Evolutionary conservation across 1,140 invertebrate species (phyloP), one percentile per base, ranked within the genome.

Genomic region (Zaprionus davidi): DNA sequence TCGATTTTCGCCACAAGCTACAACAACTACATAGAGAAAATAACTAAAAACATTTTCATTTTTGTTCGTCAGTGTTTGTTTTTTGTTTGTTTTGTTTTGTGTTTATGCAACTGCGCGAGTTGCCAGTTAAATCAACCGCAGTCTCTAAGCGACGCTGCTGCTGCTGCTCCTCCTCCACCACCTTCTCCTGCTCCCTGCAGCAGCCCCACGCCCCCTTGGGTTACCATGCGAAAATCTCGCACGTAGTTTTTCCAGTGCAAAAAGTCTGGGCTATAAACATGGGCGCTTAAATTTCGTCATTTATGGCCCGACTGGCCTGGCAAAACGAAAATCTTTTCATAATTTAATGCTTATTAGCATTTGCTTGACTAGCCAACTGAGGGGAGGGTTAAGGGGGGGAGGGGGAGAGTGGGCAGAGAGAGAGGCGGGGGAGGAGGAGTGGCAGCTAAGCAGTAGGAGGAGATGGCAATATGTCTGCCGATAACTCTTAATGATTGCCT

Each of bases 311-410:
- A 68, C 83, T 87, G 80, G 81, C 76, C 82, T 66, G 78, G 78
- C 66, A 71, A 86, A 82, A 82, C 75, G 44, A 86, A 88, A 87
- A 88, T 82, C 71, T 83, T 88, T 87, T 87, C 81, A 87, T 87
- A 88, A 87, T 88, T 87, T 87, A 88, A 87, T 88, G 84, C 84
- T 87, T 88, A 87, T 87, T 87, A 88, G 84, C 81, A 87, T 84
- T 84, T 87, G 57, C 68, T 79, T 74, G 55, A 38, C 22, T 55
- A 49, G 9, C 7, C 24, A 46, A n/a, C n/a, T 12, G 6, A 22
- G 38, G 11, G 15, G 12, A 24, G 17, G 9, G 31, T 31, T 9
- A 0, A 12, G 17, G 36, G 9, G 41, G 26, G 34, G 41, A 22
- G 34, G 15, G 13, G 22, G 64, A 2, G 36, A 20, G 20, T 20